These are phyloP conservation scores for Corydoras sp. DNA, from an alignment of 2,113 vertebrate genomes.

Conservation along the genomic window DNA sequence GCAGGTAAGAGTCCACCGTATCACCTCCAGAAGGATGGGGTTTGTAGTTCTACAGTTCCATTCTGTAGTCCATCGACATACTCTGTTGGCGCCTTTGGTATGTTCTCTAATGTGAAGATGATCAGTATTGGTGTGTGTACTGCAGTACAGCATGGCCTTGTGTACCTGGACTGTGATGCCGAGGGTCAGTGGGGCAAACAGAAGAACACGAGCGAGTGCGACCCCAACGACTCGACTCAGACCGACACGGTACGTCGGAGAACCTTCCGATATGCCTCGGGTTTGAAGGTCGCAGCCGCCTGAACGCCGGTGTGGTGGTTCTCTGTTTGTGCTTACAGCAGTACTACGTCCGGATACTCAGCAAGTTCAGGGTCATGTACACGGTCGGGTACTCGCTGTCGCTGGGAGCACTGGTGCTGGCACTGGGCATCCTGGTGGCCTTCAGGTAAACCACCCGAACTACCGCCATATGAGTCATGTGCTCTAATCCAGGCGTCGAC, in stretches of 20 bases:
- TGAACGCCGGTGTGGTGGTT: background rate
- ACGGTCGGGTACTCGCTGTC: conserved; percentile 92
- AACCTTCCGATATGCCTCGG: too few species aligned
- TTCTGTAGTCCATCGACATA: too few species aligned
- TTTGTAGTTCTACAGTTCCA: too few species aligned
- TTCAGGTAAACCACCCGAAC: conserved; percentile 75
- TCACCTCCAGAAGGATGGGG: too few species aligned
- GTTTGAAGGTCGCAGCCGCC: too few species aligned
- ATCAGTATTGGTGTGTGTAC: background rate
- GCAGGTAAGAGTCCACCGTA: conserved; percentile 65
- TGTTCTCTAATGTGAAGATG: too few species aligned
- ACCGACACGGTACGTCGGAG: conserved; percentile 42
- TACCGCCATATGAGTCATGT: too few species aligned
- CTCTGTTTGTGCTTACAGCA: conserved; percentile 46
- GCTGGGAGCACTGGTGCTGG: conserved; percentile 79
- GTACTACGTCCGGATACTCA: conserved; percentile 69
- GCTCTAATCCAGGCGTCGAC: too few species aligned
- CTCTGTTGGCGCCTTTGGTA: too few species aligned
- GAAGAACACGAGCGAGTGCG: conserved; percentile 77
- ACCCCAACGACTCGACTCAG: conserved; percentile 56
- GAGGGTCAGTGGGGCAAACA: conserved; percentile 75
- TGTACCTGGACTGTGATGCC: conserved; percentile 80
- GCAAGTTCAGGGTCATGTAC: conserved; percentile 80
- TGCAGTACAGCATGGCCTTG: conserved; percentile 76
- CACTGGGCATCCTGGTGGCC: conserved; percentile 81